Evolutionary conservation across 2,797 vertebrate species (phyloP), one percentile per base, ranked within the genome.

Genomic region (Bothrops alternatus): DNA sequence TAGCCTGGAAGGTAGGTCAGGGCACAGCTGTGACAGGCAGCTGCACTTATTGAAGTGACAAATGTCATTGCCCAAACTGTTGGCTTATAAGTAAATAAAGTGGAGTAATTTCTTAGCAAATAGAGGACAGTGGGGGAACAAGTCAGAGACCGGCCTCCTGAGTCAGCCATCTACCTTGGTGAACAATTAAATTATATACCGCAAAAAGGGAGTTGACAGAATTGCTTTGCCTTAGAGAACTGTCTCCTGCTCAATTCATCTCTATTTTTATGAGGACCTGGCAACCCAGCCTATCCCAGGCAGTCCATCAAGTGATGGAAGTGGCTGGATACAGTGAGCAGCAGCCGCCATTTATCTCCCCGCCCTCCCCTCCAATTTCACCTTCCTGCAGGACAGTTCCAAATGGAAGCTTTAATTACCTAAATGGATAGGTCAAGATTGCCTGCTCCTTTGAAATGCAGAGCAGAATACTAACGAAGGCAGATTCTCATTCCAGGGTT

Each of bases 401-500:
- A 97, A 98, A 97, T 97, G 97, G 97, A 97, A 97, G 97, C 97
- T 98, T 98, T 98, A 98, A 97, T 98, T 97, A 98, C 97, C 97
- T 97, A 98, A 98, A 97, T 98, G 98, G 97, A 97, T 97, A 97
- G 98, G 98, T 98, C 97, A 97, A 95, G 97, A 97, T 95, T 95
- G 97, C 93, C 94, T 96, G 97, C 96, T 97, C 97, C 95, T 96
- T 96, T 96, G 95, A 96, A 97, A 97, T 95, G 97, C 96, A 96
- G 97, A 97, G 95, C 89, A 91, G 97, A 97, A 98, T 98, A 97
- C 97, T 95, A 97, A 98, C 94, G 96, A 96, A 95, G 97, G 96
- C 93, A 47, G 95, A 95, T 94, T 93, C 96, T 94, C 93, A 92
- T 94, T 95, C 95, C 93, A 12, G 2, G 32, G 93, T 95, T 87